Evolutionary conservation across 1,140 invertebrate genomes (phyloP).

Genomic region (Arion vulgaris): DNA sequence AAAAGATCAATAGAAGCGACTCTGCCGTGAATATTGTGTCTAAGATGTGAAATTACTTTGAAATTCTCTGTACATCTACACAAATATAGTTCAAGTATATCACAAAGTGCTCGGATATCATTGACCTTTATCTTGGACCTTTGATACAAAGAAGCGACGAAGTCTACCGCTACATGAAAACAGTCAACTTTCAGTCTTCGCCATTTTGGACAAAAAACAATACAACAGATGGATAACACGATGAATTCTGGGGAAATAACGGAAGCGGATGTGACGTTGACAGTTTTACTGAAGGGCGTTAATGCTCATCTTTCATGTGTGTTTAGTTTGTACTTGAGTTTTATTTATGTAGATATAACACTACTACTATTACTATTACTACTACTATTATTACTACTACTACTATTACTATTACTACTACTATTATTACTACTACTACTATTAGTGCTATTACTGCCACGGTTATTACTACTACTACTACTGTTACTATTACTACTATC

Average conservation of each 20-base stretch:
- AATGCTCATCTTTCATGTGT: background rate
- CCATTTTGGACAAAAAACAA: background rate
- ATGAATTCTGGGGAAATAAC: background rate
- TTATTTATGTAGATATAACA: too few species aligned
- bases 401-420: too few species aligned
- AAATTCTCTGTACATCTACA: background rate
- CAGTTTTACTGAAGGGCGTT: background rate
- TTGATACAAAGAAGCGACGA: background rate
- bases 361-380: too few species aligned
- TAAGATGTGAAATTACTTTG: background rate
- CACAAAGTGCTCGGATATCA: background rate
- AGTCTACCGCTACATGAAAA: background rate
- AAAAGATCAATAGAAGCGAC: background rate
- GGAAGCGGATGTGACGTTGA: background rate
- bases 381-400: too few species aligned
- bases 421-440: too few species aligned
- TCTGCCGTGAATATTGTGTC: background rate
- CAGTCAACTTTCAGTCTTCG: background rate
- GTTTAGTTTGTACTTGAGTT: too few species aligned
- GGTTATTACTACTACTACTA: too few species aligned
- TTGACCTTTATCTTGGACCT: background rate
- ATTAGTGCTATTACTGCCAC: too few species aligned
- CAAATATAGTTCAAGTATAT: background rate
- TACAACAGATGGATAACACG: background rate
- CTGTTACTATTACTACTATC: too few species aligned